Evolutionary conservation across 2,888 invertebrate genomes (phyloP).

Genomic region (Dynastes hyllus): DNA sequence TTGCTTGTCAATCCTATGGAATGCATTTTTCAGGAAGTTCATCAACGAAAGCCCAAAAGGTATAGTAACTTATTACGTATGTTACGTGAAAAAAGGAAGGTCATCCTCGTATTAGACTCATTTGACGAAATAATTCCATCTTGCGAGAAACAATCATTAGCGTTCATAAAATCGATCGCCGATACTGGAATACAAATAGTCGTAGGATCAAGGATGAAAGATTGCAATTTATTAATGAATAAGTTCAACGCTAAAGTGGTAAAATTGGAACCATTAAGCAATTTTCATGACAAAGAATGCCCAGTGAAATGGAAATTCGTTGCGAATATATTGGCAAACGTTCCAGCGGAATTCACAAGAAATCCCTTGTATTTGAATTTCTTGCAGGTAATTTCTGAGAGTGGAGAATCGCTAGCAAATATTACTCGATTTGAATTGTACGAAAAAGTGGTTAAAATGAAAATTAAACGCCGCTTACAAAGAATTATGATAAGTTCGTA

Average conservation of each 20-base stretch:
- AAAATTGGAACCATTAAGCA: not conserved
- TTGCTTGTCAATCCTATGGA: not conserved
- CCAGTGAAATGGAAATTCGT: not conserved
- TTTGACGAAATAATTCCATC: not conserved
- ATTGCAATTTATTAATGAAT: not conserved
- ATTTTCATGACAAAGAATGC: not conserved
- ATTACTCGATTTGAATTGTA: too few species aligned
- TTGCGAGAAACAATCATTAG: not conserved
- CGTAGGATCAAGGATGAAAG: not conserved
- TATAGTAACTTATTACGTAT: not conserved
- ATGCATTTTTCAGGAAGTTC: not conserved
- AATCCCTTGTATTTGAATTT: not conserved
- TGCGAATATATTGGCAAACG: not conserved
- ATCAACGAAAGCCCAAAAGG: not conserved
- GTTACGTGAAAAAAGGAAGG: not conserved
- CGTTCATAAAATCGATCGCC: not conserved
- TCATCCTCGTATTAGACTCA: not conserved
- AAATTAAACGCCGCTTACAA: not conserved
- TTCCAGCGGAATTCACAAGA: not conserved
- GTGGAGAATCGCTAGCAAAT: too few species aligned
- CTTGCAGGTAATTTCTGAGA: too few species aligned
- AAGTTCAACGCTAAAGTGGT: not conserved
- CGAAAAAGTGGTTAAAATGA: too few species aligned
- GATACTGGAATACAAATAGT: not conserved
- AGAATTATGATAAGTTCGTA: not conserved